Percentiles rank a stretch among this genome's conserved stretches.
Conservation (phyloP, 2,113 vertebrate genomes). For the Cichladusa arquata region DNA sequence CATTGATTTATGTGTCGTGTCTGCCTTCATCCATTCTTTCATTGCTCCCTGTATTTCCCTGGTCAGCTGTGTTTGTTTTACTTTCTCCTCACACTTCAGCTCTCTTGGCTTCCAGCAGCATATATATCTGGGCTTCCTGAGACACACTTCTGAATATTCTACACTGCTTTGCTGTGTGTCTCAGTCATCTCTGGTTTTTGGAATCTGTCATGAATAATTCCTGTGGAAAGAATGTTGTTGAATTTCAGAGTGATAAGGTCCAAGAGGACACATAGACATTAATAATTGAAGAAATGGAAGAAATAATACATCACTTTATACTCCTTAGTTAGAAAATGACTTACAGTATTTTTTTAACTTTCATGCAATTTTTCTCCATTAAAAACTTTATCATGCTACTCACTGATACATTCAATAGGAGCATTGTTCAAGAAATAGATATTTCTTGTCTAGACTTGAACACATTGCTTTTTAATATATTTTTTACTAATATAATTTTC, state of each 20-base stretch:
- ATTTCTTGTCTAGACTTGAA: not conserved
- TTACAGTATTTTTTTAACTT: not conserved
- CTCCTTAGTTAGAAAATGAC: not conserved
- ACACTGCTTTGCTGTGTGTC: not conserved
- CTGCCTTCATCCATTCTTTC: not conserved
- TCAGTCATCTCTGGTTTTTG: not conserved
- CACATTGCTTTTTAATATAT: not conserved
- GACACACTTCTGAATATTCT: slow-evolving; percentile 1
- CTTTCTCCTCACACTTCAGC: not conserved
- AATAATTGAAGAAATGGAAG: slow-evolving; percentile 34
- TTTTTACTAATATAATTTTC: not conserved
- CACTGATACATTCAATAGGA: not conserved
- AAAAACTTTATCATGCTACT: not conserved
- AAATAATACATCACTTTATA: slow-evolving; percentile 12
- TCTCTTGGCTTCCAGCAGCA: not conserved
- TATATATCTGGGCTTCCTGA: not conserved
- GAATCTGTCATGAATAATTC: slow-evolving; percentile 37
- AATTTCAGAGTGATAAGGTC: not conserved
- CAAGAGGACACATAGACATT: not conserved
- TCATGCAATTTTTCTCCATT: not conserved
- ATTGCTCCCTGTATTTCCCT: not conserved
- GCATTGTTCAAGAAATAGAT: not conserved
- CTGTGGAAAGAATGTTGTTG: not conserved
- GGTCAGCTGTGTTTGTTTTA: not conserved
- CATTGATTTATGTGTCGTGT: slow-evolving; percentile 9